Percentiles rank a stretch among this genome's conserved stretches.
Conservation (phyloP, 2,797 vertebrate genomes). For the Astyanax mexicanus region DNA sequence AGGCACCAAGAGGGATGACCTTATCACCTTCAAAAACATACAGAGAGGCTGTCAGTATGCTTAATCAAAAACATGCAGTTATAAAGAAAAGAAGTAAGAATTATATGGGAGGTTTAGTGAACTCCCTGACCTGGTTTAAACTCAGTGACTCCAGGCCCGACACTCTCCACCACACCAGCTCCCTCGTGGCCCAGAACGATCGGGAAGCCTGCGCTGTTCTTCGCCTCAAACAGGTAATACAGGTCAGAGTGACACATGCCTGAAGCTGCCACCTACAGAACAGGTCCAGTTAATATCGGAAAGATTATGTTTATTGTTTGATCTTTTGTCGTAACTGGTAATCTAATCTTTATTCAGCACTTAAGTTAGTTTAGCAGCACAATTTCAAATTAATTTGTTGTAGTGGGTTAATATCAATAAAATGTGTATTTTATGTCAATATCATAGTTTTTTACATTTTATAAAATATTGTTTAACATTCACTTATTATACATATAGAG, state of each 20-base stretch:
- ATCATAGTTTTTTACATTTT: no score
- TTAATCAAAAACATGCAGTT: slow-evolving; percentile 48
- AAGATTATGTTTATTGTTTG: no score
- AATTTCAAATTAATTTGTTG: no score
- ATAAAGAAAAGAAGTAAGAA: not conserved
- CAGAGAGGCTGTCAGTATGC: slow-evolving; percentile 4
- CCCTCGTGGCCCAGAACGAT: slow-evolving; percentile 78
- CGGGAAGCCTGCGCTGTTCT: slow-evolving; percentile 67
- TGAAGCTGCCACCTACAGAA: slow-evolving; percentile 75
- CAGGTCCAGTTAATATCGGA: no score
- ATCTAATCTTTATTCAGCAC: not conserved
- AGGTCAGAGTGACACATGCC: slow-evolving; percentile 78
- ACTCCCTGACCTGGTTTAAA: slow-evolving; percentile 73
- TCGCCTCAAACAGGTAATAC: slow-evolving; percentile 70
- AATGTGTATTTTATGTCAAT: no score
- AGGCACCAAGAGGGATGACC: slow-evolving; percentile 89
- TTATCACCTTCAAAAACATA: slow-evolving; percentile 81
- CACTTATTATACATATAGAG: no score
- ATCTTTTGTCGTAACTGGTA: not conserved
- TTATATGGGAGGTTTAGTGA: not conserved
- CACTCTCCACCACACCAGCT: slow-evolving; percentile 78
- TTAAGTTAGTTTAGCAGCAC: not conserved
- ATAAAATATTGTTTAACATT: no score
- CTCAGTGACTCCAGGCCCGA: slow-evolving; percentile 77
- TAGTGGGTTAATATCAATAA: no score